Evolutionary conservation across 2,797 vertebrate genomes (phyloP).

Genomic region (Catharus ustulatus): DNA sequence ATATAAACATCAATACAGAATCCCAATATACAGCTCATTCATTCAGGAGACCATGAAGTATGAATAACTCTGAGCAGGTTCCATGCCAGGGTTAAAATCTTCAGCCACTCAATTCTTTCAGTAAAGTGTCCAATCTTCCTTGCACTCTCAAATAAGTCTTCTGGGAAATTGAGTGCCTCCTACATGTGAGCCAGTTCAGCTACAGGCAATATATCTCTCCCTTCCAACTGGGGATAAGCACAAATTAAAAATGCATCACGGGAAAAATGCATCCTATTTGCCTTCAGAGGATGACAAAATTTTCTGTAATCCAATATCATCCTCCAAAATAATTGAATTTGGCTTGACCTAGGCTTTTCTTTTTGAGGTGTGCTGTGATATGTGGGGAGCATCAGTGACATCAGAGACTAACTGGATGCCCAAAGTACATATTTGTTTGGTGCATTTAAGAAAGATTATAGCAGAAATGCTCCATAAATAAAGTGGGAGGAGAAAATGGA

Average conservation of each 20-base stretch:
- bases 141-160: conserved; percentile 61
- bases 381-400: not conserved
- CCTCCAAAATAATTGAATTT: not conserved
- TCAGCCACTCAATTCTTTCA: conserved; percentile 67
- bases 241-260: not conserved
- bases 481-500: not conserved
- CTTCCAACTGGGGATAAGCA: conserved; percentile 27
- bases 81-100: conserved; percentile 70
- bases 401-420: not conserved
- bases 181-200: conserved; percentile 64
- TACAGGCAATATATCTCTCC: conserved; percentile 40
- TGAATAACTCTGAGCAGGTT: conserved; percentile 61
- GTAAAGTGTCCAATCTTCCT: conserved; percentile 68
- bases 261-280: not conserved
- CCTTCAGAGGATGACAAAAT: not conserved
- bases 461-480: not conserved
- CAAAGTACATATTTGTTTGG: not conserved
- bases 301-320: not conserved
- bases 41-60: not conserved
- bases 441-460: not conserved
- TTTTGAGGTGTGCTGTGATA: not conserved
- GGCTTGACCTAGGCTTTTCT: not conserved
- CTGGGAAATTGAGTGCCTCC: conserved; percentile 63
- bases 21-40: not conserved
- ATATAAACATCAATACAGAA: not conserved